Evolutionary conservation across 2,888 invertebrate species (phyloP), one percentile per base, ranked within the genome.

Genomic region (Polymixis lichenea): DNA sequence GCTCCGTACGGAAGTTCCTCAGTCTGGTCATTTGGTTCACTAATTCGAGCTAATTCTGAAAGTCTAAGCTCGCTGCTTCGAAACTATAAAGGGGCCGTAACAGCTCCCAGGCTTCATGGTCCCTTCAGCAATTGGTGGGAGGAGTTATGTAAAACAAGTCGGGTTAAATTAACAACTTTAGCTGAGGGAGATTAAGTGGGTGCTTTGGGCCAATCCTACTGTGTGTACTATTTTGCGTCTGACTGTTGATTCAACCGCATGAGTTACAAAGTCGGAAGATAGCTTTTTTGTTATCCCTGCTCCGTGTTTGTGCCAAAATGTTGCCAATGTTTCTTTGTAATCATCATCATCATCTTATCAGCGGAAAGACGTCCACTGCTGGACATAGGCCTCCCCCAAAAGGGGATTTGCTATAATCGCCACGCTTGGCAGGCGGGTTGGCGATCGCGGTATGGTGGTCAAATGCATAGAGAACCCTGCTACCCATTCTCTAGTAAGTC

Each of bases 11-110:
- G 91, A 92, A 91, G 90, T 91, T 89, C 86, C 82, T 86, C 86
- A 84, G 86, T 87, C 87, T 88, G 91, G 91, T 91, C 91, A 92
- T 94, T 93, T 93, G 92, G 90, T 92, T 92, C 89, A 90, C 92
- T 92, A 94, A 93, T 94, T 91, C 86, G 76, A 88, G 90, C 88
- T 91, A 91, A 93, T 91, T 89, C 89, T 86, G 85, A 91, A 92
- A 91, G 87, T 89, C 85, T 86, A 75, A 89, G 84, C 84, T 77
- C 76, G 58, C 53, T 73, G 84, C 78, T 85, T 81, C 82, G 79
- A 80, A 85, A 86, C 86, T 86, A 80, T 77, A 82, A 46, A 74
- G 83, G 73, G 70, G 78, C 68, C 46, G 77, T 71, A 80, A 84
- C 78, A 79, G 80, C 83, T 65, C 58, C 38, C 66, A 62, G 66